Evolutionary conservation across 2,113 vertebrate species (phyloP).

Genomic region (Oxyura jamaicensis): DNA sequence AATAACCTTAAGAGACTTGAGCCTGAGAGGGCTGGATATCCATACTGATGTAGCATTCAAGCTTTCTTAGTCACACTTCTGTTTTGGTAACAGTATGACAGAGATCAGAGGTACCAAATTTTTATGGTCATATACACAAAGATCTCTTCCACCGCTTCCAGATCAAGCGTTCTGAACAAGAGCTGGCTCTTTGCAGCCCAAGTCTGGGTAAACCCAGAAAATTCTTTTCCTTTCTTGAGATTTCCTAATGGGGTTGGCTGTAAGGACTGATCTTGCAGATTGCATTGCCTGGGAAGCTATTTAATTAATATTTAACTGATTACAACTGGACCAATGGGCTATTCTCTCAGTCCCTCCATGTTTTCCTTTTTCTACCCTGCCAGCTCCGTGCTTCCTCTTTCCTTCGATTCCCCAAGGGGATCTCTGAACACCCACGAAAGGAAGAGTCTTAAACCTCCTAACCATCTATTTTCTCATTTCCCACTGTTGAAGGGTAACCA

Average conservation of each 20-base stretch:
- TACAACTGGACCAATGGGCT: background rate
- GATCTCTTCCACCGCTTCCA: background rate
- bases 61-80: slow-evolving; percentile 52
- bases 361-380: slow-evolving; percentile 11
- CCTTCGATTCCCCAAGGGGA: background rate
- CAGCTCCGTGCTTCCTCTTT: background rate
- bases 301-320: background rate
- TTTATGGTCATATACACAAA: slow-evolving; percentile 16
- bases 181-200: background rate
- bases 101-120: slow-evolving; percentile 38
- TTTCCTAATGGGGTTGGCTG: background rate
- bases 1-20: slow-evolving; percentile 13
- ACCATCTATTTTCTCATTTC: slow-evolving; percentile 39
- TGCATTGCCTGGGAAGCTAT: background rate
- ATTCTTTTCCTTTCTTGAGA: background rate
- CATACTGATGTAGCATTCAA: slow-evolving; percentile 25
- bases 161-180: background rate
- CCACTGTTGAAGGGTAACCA: background rate
- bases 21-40: background rate
- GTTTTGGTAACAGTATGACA: slow-evolving; percentile 19
- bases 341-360: background rate
- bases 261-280: background rate
- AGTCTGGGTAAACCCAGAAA: background rate
- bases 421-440: background rate
- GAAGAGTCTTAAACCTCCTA: background rate